Percentiles rank a stretch among this genome's conserved stretches.
These are phyloP conservation scores for Macrobrachium rosenbergii DNA, from an alignment of 1,140 invertebrate species.

Conservation along the genomic window DNA sequence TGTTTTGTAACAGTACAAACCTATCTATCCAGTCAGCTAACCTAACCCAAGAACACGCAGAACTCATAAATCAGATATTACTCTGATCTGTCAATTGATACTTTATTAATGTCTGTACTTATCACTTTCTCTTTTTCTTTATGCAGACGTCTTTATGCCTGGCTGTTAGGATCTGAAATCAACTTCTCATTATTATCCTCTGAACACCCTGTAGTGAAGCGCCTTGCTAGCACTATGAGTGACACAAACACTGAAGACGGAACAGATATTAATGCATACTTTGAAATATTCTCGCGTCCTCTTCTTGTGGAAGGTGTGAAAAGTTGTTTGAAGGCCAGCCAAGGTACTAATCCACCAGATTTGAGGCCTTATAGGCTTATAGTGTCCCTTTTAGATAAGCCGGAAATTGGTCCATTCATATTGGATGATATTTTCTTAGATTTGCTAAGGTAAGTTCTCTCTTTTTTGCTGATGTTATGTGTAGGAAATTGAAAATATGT, in stretches of 20 bases:
- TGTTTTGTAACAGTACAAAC: no score
- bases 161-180: constrained; percentile 84
- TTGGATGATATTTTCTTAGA: constrained; percentile 88
- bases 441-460: constrained; percentile 79
- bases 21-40: no score
- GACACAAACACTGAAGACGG: constrained; percentile 67
- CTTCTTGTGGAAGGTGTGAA: constrained; percentile 73
- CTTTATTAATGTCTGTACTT: constrained; percentile 1
- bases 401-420: constrained; percentile 88
- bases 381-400: constrained; percentile 89
- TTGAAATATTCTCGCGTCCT: constrained; percentile 81
- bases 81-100: background rate
- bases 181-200: constrained; percentile 72
- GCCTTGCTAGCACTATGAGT: constrained; percentile 68
- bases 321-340: constrained; percentile 70
- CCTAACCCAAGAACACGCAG: no score
- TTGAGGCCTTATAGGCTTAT: constrained; percentile 87
- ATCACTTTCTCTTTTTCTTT: constrained; percentile 45
- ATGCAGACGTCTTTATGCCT: constrained; percentile 82
- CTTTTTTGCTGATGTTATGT: background rate
- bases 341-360: constrained; percentile 73
- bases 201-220: constrained; percentile 71
- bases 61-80: no score
- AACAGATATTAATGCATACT: constrained; percentile 75
- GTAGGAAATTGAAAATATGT: no score